Percentiles rank a stretch among this genome's conserved stretches.
These are phyloP conservation scores for Pristiophorus japonicus DNA, from an alignment of 2,113 vertebrate species.

Conservation along the genomic window DNA sequence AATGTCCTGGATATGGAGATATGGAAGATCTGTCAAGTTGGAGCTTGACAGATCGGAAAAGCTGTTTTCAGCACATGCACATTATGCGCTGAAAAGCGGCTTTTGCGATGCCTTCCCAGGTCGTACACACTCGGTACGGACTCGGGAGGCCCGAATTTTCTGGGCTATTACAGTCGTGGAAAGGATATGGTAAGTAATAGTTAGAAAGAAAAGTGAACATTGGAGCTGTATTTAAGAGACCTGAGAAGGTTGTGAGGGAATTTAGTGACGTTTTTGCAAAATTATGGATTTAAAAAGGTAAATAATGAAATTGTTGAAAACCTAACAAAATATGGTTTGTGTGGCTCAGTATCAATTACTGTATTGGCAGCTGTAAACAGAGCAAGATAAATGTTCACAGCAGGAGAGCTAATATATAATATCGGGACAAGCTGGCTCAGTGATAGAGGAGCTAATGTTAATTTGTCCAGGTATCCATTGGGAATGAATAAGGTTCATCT, in stretches of 20 bases:
- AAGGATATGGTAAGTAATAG: not conserved
- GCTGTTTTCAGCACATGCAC: too few relatives aligned
- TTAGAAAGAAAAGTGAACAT: not conserved
- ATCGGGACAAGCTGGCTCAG: not conserved
- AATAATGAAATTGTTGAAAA: not conserved
- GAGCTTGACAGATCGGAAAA: too few relatives aligned
- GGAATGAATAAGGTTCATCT: not conserved
- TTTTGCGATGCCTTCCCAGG: too few relatives aligned
- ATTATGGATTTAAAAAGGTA: not conserved
- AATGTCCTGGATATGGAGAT: too few relatives aligned
- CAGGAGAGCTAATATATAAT: not conserved
- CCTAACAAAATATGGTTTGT: not conserved
- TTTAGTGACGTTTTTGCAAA: not conserved
- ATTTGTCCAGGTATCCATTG: not conserved
- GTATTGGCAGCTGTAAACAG: conserved; percentile 1
- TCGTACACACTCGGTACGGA: too few relatives aligned
- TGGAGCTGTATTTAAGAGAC: not conserved
- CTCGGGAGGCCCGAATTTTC: too few relatives aligned
- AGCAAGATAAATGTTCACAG: not conserved
- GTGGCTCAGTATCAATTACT: not conserved
- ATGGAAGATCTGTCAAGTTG: too few relatives aligned
- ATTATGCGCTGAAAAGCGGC: too few relatives aligned
- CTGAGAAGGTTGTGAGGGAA: not conserved
- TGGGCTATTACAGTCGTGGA: too few relatives aligned
- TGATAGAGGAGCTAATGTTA: not conserved